Evolutionary conservation across 1,140 invertebrate species (phyloP).

Genomic region (Mylabris phalerata): DNA sequence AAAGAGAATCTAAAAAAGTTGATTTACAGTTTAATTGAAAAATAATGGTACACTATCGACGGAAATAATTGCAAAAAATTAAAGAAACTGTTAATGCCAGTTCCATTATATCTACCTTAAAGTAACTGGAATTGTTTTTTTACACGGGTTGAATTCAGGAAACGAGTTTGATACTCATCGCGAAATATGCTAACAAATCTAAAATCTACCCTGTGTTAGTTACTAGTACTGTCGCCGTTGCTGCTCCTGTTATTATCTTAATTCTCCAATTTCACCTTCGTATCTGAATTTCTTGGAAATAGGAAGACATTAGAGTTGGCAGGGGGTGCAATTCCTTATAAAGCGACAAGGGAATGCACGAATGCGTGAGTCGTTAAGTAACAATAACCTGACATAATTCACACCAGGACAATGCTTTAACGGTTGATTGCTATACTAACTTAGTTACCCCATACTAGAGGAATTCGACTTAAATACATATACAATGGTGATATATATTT

Average conservation of each 20-base stretch:
- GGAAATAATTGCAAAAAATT: too few relatives aligned
- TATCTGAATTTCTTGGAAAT: slow-evolving; percentile 16
- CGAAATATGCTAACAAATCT: too few relatives aligned
- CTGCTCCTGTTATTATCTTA: slow-evolving; percentile 11
- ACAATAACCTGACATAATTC: slow-evolving; percentile 21
- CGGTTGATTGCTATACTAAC: background rate
- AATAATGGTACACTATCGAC: too few relatives aligned
- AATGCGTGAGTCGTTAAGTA: slow-evolving; percentile 23
- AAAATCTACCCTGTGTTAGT: background rate
- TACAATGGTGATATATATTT: background rate
- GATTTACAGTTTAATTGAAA: too few relatives aligned
- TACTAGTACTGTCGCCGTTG: background rate
- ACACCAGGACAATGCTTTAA: slow-evolving; percentile 18
- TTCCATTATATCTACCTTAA: too few relatives aligned
- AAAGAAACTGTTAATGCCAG: too few relatives aligned
- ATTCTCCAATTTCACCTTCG: slow-evolving; percentile 16
- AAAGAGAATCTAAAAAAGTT: too few relatives aligned
- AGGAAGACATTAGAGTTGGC: slow-evolving; percentile 12
- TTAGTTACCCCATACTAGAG: background rate
- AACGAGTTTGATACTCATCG: too few relatives aligned
- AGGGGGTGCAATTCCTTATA: slow-evolving; percentile 13
- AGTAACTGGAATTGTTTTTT: too few relatives aligned
- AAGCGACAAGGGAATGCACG: slow-evolving; percentile 15
- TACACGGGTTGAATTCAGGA: too few relatives aligned
- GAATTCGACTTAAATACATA: too few relatives aligned